Evolutionary conservation across 2,113 vertebrate species (phyloP).

Genomic region (Helogale parvula): DNA sequence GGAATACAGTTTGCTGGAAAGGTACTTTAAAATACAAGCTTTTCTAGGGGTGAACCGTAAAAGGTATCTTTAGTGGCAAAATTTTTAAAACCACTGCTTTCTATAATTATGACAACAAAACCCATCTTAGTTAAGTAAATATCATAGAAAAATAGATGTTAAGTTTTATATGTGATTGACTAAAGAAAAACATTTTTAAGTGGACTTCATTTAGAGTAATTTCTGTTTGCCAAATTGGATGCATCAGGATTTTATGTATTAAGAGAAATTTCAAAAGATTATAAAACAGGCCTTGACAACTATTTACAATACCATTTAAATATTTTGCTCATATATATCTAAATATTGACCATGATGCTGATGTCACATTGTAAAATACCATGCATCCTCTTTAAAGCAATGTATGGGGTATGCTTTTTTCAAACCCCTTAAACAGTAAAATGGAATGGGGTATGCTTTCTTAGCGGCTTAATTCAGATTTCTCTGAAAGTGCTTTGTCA

Average conservation of each 20-base stretch:
- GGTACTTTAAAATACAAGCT: slow-evolving; percentile 11
- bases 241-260: slow-evolving; percentile 11
- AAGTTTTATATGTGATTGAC: not conserved
- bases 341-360: not conserved
- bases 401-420: not conserved
- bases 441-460: not conserved
- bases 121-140: not conserved
- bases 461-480: slow-evolving; percentile 11
- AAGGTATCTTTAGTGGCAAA: not conserved
- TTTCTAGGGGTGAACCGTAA: not conserved
- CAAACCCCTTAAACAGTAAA: not conserved
- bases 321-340: not conserved
- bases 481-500: slow-evolving; percentile 10
- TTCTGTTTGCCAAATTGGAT: slow-evolving; percentile 8
- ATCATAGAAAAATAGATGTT: not conserved
- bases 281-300: slow-evolving; percentile 7
- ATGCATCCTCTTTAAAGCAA: not conserved
- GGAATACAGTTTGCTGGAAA: not conserved
- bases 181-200: slow-evolving; percentile 40
- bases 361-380: not conserved
- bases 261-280: slow-evolving; percentile 45
- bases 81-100: not conserved
- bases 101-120: not conserved
- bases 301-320: not conserved
- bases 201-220: slow-evolving; percentile 20